Evolutionary conservation across 1,140 invertebrate species (phyloP).

Genomic region (Diachasmimorpha longicaudata): DNA sequence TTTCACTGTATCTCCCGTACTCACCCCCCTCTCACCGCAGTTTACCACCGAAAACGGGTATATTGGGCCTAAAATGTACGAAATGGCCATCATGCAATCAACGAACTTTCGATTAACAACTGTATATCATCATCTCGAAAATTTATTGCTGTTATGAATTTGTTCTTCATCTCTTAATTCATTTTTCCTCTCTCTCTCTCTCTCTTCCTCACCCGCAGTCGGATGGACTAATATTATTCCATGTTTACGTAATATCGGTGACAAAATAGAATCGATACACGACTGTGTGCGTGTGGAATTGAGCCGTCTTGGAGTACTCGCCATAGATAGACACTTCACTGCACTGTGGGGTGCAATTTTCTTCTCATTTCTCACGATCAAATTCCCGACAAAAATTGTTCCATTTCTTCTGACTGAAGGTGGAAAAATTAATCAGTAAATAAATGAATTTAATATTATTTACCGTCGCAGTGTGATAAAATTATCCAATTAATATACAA

Average conservation of each 20-base stretch:
- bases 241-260: conserved; percentile 44
- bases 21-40: neutral
- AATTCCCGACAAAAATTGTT: neutral
- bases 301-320: neutral
- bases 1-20: neutral
- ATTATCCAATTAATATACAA: too few species aligned
- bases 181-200: too few species aligned
- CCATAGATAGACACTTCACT: neutral
- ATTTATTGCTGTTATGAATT: neutral
- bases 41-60: neutral
- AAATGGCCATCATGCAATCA: conserved; percentile 8
- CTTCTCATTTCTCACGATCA: neutral
- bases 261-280: conserved; percentile 25
- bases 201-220: neutral
- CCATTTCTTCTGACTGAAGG: neutral
- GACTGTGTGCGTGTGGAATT: neutral
- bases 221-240: conserved; percentile 43
- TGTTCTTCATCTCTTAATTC: neutral
- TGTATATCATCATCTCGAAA: neutral
- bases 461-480: neutral
- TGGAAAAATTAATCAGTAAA: too few species aligned
- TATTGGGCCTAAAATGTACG: neutral
- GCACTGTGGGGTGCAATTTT: neutral
- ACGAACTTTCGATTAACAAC: conserved; percentile 1
- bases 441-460: too few species aligned